Percentiles rank a stretch among this genome's conserved stretches.
Evolutionary conservation across 1,140 invertebrate genomes (phyloP).

Genomic region (Platorchestia sp.): DNA sequence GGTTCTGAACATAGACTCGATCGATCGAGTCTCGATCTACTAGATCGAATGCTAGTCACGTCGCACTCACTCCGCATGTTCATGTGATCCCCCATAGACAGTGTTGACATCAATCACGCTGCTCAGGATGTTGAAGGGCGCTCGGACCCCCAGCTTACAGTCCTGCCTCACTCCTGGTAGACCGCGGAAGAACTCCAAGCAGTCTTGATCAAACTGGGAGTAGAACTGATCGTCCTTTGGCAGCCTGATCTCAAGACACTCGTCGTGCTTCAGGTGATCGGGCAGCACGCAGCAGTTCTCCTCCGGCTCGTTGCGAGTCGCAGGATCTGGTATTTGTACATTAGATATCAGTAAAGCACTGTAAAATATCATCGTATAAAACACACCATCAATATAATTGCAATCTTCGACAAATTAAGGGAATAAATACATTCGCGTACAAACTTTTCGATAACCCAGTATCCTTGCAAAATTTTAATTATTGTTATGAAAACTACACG

Average conservation of each 20-base stretch:
- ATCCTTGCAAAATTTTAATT: no score
- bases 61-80: constrained; percentile 60
- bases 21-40: no score
- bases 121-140: constrained; percentile 73
- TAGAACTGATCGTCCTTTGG: constrained; percentile 94
- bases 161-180: constrained; percentile 67
- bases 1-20: no score
- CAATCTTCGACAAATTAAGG: no score
- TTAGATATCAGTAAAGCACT: not conserved
- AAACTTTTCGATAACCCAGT: no score
- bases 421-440: no score
- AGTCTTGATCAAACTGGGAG: constrained; percentile 78
- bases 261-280: constrained; percentile 84
- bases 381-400: no score
- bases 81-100: constrained; percentile 70
- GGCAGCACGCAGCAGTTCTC: constrained; percentile 78
- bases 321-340: constrained; percentile 68
- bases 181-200: constrained; percentile 74
- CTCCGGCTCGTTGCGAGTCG: constrained; percentile 74
- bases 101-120: constrained; percentile 74
- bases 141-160: constrained; percentile 70
- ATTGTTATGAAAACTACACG: no score
- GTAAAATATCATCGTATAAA: no score
- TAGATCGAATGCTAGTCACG: no score
- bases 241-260: constrained; percentile 91